A percentile compares a stretch with the other conserved stretches of the same genome.
Evolutionary conservation across 1,140 invertebrate species (phyloP).

Genomic region (Colletes gigas): DNA sequence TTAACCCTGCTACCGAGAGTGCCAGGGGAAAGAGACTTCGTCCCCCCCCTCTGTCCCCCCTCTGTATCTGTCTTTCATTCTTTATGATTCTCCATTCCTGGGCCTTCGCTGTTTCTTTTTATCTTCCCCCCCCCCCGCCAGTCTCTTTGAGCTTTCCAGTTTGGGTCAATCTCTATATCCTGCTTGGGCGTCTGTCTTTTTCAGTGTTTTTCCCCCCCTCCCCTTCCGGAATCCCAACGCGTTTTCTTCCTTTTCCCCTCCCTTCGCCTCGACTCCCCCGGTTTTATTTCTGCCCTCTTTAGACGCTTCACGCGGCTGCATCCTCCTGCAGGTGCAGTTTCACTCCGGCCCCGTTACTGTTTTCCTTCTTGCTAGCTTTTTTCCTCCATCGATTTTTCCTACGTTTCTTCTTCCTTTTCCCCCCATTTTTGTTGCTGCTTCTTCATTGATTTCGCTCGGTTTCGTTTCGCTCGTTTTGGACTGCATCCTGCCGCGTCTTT

Average conservation of each 20-base stretch:
- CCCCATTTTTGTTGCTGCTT: not conserved
- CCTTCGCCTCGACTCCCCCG: no score
- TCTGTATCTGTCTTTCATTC: conserved; percentile 14
- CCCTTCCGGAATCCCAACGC: not conserved
- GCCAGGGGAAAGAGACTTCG: not conserved
- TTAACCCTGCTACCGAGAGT: conserved; percentile 4
- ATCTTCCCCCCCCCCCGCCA: not conserved
- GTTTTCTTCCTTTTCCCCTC: not conserved
- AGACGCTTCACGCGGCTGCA: not conserved
- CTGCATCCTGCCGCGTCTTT: no score
- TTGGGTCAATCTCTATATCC: conserved; percentile 17
- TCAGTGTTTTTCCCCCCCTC: not conserved
- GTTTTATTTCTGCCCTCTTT: not conserved
- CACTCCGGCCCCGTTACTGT: not conserved
- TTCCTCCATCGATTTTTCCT: conserved; percentile 3
- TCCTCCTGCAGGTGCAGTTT: conserved; percentile 4
- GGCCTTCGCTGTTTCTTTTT: not conserved
- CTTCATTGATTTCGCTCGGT: not conserved
- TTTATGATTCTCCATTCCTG: not conserved
- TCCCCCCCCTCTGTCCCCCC: not conserved
- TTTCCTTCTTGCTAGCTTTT: not conserved
- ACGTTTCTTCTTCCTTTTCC: no score
- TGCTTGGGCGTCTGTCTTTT: not conserved
- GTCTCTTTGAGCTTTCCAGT: conserved; percentile 9
- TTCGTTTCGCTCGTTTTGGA: not conserved